Evolutionary conservation across 1,140 invertebrate genomes (phyloP), one percentile per base, ranked within the genome.

Genomic region (Calosoma granatense): DNA sequence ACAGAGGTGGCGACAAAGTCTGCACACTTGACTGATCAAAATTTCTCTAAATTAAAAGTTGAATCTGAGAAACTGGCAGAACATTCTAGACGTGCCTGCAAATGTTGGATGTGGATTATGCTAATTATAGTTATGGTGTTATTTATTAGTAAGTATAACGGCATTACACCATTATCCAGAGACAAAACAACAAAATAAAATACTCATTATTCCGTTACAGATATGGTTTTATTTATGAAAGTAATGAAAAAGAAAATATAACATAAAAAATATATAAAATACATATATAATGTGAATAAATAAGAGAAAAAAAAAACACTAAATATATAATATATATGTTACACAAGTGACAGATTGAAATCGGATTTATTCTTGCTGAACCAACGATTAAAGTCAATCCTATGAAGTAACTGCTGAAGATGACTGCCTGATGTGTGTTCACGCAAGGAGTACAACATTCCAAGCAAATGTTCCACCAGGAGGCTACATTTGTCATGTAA

Each of bases 31-130:
- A 87, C 91, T 0, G 90, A 94, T 60, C 72, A 75, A 1, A 95
- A 96, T 71, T 74, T 86, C 62, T 67, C 68, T 17, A 87, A 86
- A 53, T 74, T 97, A 54, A 83, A 88, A 70, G 78, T 78, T 51
- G 91, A 95, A 74, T 87, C 88, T 9, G 81, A 87, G 6, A 84
- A 87, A 66, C 72, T 97, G 20, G 82, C 87, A 65, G 87, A 88
- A 60, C 91, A 93, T 70, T 93, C 88, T 19, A 82, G 83, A 60
- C 85, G 87, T 59, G 87, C 87, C 0, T 95, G 90, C 80, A 91
- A 91, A 68, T 96, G 92, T 74, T 95, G 92, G 90, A 81, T 96
- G 57, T 94, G 91, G 91, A 67, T 94, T 4, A 88, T 94, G 84
- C 74, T 97, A 51, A 78, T 82, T 15, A 75, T 91, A 59, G 92